Conservation (phyloP, 2,797 vertebrate species). For the Pygocentrus nattereri region DNA sequence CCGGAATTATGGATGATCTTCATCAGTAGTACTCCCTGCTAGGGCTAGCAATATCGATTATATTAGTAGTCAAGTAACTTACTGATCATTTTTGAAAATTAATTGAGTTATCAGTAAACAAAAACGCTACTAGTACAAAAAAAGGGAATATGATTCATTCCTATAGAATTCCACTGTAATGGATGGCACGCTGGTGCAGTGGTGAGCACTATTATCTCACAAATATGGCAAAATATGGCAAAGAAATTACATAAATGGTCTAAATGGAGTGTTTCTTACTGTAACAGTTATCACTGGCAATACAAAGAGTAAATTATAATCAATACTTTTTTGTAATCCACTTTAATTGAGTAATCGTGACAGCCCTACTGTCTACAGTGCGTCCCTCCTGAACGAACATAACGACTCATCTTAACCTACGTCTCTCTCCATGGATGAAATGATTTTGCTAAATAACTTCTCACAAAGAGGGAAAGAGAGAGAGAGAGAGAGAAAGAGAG, state of each 20-base stretch:
- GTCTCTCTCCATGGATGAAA: slow-evolving; percentile 14
- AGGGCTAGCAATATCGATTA: background rate
- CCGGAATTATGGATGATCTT: background rate
- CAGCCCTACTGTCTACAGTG: background rate
- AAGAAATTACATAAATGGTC: too few relatives aligned
- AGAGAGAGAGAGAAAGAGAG: background rate
- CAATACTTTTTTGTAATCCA: background rate
- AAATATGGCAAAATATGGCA: too few relatives aligned
- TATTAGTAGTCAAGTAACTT: background rate
- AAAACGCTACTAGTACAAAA: too few relatives aligned
- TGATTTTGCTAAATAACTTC: background rate
- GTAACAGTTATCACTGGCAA: too few relatives aligned
- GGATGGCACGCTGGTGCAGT: too few relatives aligned
- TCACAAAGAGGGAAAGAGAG: background rate
- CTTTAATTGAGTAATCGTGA: background rate
- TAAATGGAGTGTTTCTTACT: too few relatives aligned
- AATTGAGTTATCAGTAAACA: too few relatives aligned
- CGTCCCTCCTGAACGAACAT: background rate
- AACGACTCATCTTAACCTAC: background rate
- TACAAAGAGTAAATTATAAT: too few relatives aligned
- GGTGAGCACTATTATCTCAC: too few relatives aligned
- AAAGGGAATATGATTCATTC: too few relatives aligned
- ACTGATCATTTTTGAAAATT: too few relatives aligned
- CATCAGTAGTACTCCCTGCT: background rate
- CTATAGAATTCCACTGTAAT: too few relatives aligned